Evolutionary conservation across 2,888 invertebrate genomes (phyloP), one percentile per base, ranked within the genome.

Genomic region (Sinodicranocentrus sp.): DNA sequence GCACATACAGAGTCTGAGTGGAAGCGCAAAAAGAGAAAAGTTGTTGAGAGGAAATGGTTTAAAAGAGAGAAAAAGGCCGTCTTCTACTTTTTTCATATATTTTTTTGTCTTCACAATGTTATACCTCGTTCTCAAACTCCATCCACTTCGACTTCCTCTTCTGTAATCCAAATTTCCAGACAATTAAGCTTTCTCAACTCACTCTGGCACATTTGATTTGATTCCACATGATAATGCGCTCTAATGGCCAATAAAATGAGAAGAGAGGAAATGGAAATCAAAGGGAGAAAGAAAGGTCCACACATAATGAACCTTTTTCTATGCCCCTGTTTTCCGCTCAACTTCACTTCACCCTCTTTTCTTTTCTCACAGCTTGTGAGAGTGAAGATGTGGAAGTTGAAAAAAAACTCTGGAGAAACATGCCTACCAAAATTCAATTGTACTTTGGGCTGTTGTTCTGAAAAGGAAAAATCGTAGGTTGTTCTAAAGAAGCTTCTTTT

Each of bases 181-280:
- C 83, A 83, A 83, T 83, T 83, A 83, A 83, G 70, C 71, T 77
- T 83, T 83, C 61, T 63, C 83, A 63, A 59, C 28, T 71, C 39
- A 48, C 28, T 52, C 57, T 48, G 8, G 48, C 65, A 54, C 82
- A 75, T 83, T 83, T 77, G 77, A 82, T 72, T 82, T 82, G 80
- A 83, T 83, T 83, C 75, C 76, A 70, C 59, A 61, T 75, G 83
- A 83, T 83, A 83, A 83, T 83, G 77, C 71, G 65, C 63, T 77
- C 83, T 83, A 83, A 83, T 77, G 71, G 83, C 75, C 71, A 83
- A 83, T 83, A 83, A 77, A 83, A 76, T 75, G 76, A 71, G 67
- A 68, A 67, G 57, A 76, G 71, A 63, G 71, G 77, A 83, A 77
- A 70, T 83, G 76, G 59, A 83, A 70, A 78, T 78, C 70, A 70